phyloP scores from a whole-genome alignment of 2,888 invertebrate species.

The Oxystoma pomonae region DNA sequence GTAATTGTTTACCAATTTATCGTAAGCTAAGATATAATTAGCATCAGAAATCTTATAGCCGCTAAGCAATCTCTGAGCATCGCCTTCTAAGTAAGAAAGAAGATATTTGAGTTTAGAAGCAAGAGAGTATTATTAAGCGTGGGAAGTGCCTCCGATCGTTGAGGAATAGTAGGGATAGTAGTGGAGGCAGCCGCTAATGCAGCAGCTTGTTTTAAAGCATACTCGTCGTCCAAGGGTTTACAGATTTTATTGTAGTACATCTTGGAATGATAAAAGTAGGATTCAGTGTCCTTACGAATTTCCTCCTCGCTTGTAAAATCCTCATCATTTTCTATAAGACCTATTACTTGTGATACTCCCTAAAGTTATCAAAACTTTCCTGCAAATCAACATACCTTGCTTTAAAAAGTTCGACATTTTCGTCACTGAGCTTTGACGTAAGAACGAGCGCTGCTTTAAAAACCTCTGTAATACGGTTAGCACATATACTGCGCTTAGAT shows the following conservation, averaged over 20 bases:
- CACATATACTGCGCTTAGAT: background rate
- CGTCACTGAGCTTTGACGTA: background rate
- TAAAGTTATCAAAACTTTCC: background rate
- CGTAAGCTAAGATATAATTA: constrained; percentile 1
- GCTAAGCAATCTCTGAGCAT: background rate
- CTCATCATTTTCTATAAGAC: background rate
- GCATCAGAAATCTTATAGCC: background rate
- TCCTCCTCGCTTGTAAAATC: background rate
- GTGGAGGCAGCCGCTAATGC: background rate
- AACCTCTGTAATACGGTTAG: background rate
- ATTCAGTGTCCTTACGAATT: background rate
- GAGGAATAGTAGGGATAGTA: background rate
- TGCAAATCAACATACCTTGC: background rate
- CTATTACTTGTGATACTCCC: background rate
- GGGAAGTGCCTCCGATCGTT: background rate
- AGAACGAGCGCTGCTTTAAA: background rate
- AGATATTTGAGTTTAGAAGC: background rate
- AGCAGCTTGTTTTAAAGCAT: background rate
- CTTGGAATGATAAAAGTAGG: background rate
- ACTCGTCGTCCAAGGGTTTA: background rate
- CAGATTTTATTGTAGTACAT: background rate
- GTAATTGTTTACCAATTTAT: constrained; percentile 1
- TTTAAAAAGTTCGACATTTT: background rate
- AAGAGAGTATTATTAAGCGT: background rate
- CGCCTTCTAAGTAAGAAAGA: background rate